Conservation (phyloP, 1,140 invertebrate genomes). For the Panagrolaimus sp. region DNA sequence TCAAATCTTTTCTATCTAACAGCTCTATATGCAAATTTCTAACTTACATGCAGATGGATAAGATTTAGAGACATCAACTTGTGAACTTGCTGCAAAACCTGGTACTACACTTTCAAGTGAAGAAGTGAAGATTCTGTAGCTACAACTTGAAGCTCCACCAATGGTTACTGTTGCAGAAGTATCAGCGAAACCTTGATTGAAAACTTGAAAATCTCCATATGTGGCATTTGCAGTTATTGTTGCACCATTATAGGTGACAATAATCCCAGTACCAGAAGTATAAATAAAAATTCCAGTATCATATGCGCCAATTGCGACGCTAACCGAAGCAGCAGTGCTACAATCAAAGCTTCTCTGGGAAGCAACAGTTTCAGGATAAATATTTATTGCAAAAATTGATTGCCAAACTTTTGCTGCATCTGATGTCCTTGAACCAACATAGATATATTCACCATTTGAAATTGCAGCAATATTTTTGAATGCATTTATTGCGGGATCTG, state of each 20-base stretch:
- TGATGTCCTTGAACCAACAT: neutral
- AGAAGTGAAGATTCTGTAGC: neutral
- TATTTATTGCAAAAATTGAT: neutral
- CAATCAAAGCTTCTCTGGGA: neutral
- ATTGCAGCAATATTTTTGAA: neutral
- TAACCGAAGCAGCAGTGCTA: neutral
- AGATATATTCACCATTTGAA: constrained; percentile 11
- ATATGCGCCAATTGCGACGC: neutral
- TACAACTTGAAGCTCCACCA: neutral
- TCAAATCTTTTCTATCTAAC: too few relatives aligned
- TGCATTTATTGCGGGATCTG: neutral
- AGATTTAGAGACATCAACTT: neutral
- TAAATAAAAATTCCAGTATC: neutral
- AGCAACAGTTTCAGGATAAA: neutral
- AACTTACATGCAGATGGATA: neutral
- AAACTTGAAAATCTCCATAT: neutral
- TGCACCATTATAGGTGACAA: neutral
- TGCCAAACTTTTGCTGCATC: neutral
- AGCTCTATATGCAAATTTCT: too few relatives aligned
- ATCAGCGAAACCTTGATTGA: neutral
- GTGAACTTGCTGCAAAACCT: neutral
- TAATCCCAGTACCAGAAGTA: neutral
- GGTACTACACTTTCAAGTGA: neutral
- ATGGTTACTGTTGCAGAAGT: neutral
- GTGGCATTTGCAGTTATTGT: neutral